These are phyloP conservation scores for Pituophis catenifer DNA, from an alignment of 2,113 vertebrate species.

Conservation along the genomic window DNA sequence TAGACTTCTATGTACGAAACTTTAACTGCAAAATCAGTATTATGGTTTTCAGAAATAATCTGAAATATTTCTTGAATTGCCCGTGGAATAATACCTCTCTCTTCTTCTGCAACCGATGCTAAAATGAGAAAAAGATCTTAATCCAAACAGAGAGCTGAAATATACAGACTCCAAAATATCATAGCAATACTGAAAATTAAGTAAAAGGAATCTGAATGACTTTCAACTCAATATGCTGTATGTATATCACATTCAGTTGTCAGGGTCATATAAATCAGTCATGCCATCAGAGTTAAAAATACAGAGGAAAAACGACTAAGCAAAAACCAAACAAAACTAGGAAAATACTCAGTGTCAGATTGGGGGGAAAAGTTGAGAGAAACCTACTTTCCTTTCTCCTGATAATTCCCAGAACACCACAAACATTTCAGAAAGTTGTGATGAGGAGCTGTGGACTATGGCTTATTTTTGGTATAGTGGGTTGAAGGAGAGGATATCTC, in stretches of 20 bases:
- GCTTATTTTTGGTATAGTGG: neutral
- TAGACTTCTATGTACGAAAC: slow-evolving; percentile 91
- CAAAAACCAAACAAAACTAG: neutral
- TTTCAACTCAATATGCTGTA: neutral
- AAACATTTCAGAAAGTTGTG: neutral
- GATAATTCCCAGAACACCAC: neutral
- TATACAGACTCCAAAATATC: neutral
- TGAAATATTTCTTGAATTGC: slow-evolving; percentile 86
- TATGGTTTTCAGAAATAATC: slow-evolving; percentile 71
- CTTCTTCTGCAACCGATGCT: slow-evolving; percentile 75
- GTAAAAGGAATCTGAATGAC: neutral
- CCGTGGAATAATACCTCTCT: slow-evolving; percentile 84
- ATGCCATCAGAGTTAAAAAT: neutral
- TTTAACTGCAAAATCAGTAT: slow-evolving; percentile 70
- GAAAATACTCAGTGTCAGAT: neutral
- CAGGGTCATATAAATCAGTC: neutral
- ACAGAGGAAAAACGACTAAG: neutral
- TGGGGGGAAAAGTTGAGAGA: neutral
- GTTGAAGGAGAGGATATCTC: neutral
- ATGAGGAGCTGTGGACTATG: neutral
- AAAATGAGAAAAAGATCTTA: slow-evolving; percentile 55
- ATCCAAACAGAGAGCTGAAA: neutral
- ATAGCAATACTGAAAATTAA: neutral
- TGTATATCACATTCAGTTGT: neutral
- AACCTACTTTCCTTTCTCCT: neutral